Conservation (phyloP, 2,113 vertebrate species). For the Acrocephalus kingi region DNA sequence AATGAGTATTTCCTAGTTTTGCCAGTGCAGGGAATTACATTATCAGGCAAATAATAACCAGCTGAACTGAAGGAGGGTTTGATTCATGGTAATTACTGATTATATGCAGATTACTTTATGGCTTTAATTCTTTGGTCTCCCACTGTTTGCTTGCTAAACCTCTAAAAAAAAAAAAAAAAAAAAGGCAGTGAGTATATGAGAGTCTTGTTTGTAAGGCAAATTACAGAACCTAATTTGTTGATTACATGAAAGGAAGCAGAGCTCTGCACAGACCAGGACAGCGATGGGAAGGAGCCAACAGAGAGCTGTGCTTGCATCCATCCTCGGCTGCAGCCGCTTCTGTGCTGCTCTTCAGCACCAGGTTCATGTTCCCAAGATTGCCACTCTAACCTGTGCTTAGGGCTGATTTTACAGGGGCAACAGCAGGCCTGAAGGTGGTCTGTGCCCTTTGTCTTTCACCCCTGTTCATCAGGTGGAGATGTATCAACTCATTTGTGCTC, state of each 20-base stretch:
- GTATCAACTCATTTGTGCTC: not conserved
- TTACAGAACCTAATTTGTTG: conserved; percentile 27
- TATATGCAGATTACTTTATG: conserved; percentile 55
- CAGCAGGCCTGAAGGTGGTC: not conserved
- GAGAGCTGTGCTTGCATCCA: not conserved
- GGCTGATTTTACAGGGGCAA: not conserved
- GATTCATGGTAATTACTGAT: conserved; percentile 57
- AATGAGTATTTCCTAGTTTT: conserved; percentile 44
- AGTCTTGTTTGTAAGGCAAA: conserved; percentile 7
- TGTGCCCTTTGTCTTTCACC: not conserved
- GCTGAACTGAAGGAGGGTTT: conserved; percentile 44
- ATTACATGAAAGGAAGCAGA: conserved; percentile 10
- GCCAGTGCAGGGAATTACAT: conserved; percentile 2
- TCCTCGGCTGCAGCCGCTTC: not conserved
- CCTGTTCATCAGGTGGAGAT: fast-evolving
- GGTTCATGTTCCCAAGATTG: fast-evolving
- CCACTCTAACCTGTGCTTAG: not conserved
- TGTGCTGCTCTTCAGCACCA: not conserved
- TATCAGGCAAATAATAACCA: conserved; percentile 45
- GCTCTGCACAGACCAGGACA: not conserved
- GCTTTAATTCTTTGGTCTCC: conserved; percentile 58
- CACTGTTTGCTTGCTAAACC: conserved; percentile 58
- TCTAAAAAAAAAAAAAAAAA: not conserved
- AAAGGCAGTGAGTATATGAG: not conserved
- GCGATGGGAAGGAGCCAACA: not conserved